Percentiles rank a stretch among this genome's conserved stretches.
Conservation (phyloP, 2,113 vertebrate genomes). For the Podiceps cristatus region DNA sequence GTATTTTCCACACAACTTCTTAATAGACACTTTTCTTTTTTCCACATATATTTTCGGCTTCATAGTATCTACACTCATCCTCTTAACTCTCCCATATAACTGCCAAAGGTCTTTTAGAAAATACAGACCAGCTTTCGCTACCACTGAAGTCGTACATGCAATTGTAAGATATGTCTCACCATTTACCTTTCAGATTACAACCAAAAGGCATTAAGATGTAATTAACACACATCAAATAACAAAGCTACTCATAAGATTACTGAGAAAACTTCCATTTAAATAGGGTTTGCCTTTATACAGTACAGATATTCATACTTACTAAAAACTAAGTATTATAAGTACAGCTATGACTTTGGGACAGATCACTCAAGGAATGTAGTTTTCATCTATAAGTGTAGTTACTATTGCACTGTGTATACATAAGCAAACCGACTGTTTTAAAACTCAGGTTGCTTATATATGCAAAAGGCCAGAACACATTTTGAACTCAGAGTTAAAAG, state of each 20-base stretch:
- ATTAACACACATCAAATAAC: neutral
- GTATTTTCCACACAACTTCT: neutral
- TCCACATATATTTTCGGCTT: neutral
- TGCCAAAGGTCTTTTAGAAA: neutral
- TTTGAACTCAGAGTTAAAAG: neutral
- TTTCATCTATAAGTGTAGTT: neutral
- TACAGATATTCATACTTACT: neutral
- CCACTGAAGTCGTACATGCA: neutral
- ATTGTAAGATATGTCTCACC: neutral
- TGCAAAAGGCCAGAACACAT: neutral
- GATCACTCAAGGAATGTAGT: neutral
- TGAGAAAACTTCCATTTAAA: neutral
- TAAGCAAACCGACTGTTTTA: neutral
- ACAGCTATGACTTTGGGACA: neutral
- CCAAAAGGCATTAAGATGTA: neutral
- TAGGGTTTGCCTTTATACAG: neutral
- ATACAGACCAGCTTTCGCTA: neutral
- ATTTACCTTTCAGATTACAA: neutral
- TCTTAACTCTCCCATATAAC: neutral
- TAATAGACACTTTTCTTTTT: neutral
- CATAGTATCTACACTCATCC: neutral
- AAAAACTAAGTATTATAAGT: neutral
- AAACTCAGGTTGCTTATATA: neutral
- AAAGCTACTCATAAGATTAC: neutral
- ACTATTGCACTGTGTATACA: neutral